These are phyloP conservation scores for Diadophis punctatus DNA, from an alignment of 2,113 vertebrate species.

Conservation along the genomic window DNA sequence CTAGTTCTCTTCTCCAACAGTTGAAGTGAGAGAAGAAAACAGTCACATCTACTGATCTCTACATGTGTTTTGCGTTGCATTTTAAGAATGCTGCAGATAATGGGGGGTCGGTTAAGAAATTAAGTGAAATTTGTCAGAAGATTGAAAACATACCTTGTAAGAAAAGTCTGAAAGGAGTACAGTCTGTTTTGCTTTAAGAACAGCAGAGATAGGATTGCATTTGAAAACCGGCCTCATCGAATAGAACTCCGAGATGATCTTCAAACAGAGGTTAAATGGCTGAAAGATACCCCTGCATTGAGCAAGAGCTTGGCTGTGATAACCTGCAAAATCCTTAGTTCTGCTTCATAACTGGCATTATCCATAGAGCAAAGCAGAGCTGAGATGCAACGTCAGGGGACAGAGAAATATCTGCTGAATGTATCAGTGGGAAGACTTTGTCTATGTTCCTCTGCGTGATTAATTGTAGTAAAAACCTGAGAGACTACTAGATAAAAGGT, in stretches of 20 bases:
- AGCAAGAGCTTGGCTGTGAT: background rate
- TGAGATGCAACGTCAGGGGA: background rate
- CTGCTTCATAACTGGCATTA: background rate
- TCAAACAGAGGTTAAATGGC: background rate
- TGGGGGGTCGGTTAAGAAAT: background rate
- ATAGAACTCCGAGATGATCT: background rate
- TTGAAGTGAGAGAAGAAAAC: background rate
- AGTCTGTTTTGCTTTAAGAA: background rate
- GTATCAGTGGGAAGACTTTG: background rate
- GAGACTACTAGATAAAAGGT: slow-evolving; percentile 35
- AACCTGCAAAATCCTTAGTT: background rate
- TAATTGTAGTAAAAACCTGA: slow-evolving; percentile 43
- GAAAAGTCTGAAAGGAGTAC: background rate
- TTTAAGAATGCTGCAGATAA: background rate
- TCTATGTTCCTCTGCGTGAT: slow-evolving; percentile 26
- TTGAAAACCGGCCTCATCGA: background rate
- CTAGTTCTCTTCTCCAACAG: background rate
- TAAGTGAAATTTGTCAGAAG: background rate
- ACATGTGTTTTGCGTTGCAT: background rate
- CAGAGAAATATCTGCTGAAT: background rate
- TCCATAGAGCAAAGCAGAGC: background rate
- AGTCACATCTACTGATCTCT: background rate
- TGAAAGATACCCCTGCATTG: background rate
- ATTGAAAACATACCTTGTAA: background rate
- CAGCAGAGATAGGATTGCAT: background rate